Evolutionary conservation across 2,888 invertebrate species (phyloP), one percentile per base, ranked within the genome.

Genomic region (Spisula subtruncata): DNA sequence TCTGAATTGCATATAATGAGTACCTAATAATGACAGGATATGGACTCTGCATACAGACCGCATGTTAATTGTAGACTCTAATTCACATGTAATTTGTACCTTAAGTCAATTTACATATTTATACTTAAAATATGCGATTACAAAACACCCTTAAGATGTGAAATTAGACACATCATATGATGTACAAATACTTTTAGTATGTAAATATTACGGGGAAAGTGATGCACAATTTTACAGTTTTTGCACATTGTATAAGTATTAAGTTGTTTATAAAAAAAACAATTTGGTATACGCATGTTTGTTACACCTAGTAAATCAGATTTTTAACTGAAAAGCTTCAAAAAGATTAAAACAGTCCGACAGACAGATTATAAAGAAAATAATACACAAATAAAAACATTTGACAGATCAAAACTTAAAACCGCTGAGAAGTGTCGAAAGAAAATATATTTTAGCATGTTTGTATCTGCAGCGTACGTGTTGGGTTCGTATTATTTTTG

Each of bases 1-100:
- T 25, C 46, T 81, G 25, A 35, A 81, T 81, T 81, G 46, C 81
- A 81, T 48, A 46, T 25, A 81, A 46, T 46, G 46, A 81, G 48
- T 35, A 14, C 46, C 81, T 12, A 25, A 51, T 81, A 48, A 46
- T 81, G 25, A 35, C n/a, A 48, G n/a, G 16, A 48, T 46, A 48
- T 10, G 12, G 48, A 46, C 81, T 46, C n/a, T 48, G 29, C 75
- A 35, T 75, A 32, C 16, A 32, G 18, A 35, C 25, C 16, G 6
- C 32, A 75, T 75, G 75, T 32, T 14, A 75, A 32, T 16, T 29
- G 29, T 35, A 32, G 32, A 32, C 0, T 71, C 29, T 71, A 75
- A 35, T 35, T 35, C 75, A 18, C 10, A 18, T 14, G 32, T 75
- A 75, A 75, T 75, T 75, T 75, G 75, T 75, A 18, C 75, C 32